A percentile compares a stretch with the other conserved stretches of the same genome.
Evolutionary conservation across 2,888 invertebrate species (phyloP).

Genomic region (Oxyteleia sp.): DNA sequence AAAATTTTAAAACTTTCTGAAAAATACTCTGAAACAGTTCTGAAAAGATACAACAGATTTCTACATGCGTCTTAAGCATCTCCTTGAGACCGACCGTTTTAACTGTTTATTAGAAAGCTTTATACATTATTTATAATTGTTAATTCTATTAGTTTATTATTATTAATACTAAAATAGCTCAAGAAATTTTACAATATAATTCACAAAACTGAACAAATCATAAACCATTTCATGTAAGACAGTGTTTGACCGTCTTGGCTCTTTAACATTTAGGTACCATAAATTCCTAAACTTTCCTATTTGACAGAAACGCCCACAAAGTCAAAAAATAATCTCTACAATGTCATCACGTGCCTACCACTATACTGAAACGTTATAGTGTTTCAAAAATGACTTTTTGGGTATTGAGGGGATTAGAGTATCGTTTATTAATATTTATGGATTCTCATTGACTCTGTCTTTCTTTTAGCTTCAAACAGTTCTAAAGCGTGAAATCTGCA

Average conservation of each 20-base stretch:
- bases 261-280: neutral
- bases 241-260: neutral
- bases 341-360: slow-evolving; percentile 24
- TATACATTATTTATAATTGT: no score
- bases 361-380: slow-evolving; percentile 5
- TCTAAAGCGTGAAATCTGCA: slow-evolving; percentile 47
- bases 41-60: no score
- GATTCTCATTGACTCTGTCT: slow-evolving; percentile 46
- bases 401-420: slow-evolving; percentile 49
- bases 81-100: no score
- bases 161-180: no score
- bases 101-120: no score
- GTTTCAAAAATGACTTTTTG: slow-evolving; percentile 53
- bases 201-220: no score
- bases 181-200: no score
- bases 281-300: slow-evolving; percentile 15
- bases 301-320: slow-evolving; percentile 48
- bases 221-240: no score
- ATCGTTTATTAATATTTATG: slow-evolving; percentile 58
- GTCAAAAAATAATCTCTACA: slow-evolving; percentile 31
- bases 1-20: no score
- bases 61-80: no score
- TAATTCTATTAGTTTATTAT: no score
- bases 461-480: slow-evolving; percentile 41
- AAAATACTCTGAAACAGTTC: no score